A percentile compares a stretch with the other conserved stretches of the same genome.
phyloP scores from a whole-genome alignment of 2,113 vertebrate genomes.

The Centrocercus urophasianus region DNA sequence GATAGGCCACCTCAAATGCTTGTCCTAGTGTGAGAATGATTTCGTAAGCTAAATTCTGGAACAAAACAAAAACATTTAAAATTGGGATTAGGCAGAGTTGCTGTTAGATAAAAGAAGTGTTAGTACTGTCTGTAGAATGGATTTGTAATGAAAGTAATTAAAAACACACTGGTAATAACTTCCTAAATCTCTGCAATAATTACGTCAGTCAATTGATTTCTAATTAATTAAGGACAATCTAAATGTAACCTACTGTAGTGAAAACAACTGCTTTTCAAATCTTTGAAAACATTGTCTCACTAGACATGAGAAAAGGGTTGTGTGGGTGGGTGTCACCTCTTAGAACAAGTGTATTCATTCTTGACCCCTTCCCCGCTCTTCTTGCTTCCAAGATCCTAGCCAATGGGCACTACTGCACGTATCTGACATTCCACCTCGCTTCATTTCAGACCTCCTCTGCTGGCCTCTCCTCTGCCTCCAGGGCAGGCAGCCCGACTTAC shows the following conservation, averaged over 20 bases:
- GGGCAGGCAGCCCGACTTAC: accelerated
- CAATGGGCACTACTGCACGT: not conserved
- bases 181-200: constrained; percentile 17
- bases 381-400: not conserved
- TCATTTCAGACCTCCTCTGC: not conserved
- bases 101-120: not conserved
- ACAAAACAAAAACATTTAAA: constrained; percentile 40
- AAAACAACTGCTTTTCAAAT: constrained; percentile 48
- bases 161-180: not conserved
- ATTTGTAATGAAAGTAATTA: not conserved
- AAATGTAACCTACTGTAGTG: constrained; percentile 36
- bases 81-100: not conserved
- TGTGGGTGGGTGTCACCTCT: not conserved
- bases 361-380: not conserved
- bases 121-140: not conserved
- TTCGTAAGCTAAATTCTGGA: constrained; percentile 97
- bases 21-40: constrained; percentile 98
- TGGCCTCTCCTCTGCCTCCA: not conserved
- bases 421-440: not conserved
- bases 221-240: constrained; percentile 25
- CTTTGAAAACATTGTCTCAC: not conserved
- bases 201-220: constrained; percentile 48
- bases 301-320: not conserved
- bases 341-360: not conserved
- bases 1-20: constrained; percentile 98